These are phyloP conservation scores for Rhynchopsitta pachyrhyncha DNA, from an alignment of 2,113 vertebrate genomes.

Conservation along the genomic window DNA sequence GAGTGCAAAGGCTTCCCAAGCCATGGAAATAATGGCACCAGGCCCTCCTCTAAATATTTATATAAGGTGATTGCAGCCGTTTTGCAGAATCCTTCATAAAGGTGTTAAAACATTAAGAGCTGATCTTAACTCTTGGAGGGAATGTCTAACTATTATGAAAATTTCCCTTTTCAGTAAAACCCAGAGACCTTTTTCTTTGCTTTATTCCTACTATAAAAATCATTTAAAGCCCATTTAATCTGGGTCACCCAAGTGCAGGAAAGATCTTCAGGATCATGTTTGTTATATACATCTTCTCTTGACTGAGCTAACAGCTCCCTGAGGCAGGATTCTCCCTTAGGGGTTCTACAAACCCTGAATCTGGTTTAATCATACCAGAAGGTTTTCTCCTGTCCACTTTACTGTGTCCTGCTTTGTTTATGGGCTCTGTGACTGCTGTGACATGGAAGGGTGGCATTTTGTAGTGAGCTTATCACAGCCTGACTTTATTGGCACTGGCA, in stretches of 20 bases:
- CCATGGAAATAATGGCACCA: conserved; percentile 31
- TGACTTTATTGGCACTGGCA: not conserved
- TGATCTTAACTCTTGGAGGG: conserved; percentile 5
- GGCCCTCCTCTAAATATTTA: conserved; percentile 57
- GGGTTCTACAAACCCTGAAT: not conserved
- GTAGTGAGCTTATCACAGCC: not conserved
- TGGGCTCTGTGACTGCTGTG: not conserved
- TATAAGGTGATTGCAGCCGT: conserved; percentile 3
- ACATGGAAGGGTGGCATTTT: not conserved
- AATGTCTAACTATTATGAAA: not conserved
- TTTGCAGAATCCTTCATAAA: conserved; percentile 27
- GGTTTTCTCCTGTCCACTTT: not conserved
- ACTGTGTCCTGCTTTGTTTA: not conserved
- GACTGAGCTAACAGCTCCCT: not conserved
- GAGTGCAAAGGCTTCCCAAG: conserved; percentile 38
- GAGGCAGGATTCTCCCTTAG: not conserved
- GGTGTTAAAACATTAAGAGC: conserved; percentile 30
- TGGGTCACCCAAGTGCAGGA: not conserved
- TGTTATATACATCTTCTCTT: not conserved
- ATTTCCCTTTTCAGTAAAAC: conserved; percentile 40
- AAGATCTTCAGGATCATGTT: conserved; percentile 17
- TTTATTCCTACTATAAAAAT: conserved; percentile 56
- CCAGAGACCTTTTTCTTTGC: conserved; percentile 21
- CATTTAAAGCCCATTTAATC: conserved; percentile 16
- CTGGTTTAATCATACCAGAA: not conserved